Evolutionary conservation across 1,140 invertebrate genomes (phyloP).

Genomic region (Carposina sasakii): DNA sequence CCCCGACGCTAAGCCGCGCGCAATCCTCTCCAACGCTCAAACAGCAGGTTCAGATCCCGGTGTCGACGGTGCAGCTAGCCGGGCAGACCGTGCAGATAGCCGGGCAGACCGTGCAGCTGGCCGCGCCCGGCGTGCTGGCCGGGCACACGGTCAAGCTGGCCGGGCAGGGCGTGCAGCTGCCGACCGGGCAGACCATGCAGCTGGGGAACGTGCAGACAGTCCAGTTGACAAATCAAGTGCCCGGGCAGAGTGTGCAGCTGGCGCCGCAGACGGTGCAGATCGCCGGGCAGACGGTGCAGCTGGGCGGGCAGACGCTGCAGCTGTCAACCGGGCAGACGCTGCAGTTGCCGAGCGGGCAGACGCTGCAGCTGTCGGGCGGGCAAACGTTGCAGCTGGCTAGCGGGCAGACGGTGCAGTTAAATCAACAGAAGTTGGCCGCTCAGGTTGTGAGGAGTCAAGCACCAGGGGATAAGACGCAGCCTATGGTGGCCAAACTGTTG

Average conservation of each 20-base stretch:
- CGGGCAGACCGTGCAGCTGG: conserved; percentile 50
- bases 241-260: conserved; percentile 48
- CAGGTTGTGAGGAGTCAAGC: conserved; percentile 42
- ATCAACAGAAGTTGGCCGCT: conserved; percentile 40
- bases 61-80: conserved; percentile 49
- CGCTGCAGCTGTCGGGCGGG: conserved; percentile 44
- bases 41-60: conserved; percentile 44
- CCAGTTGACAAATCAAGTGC: conserved; percentile 52
- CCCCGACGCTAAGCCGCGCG: conserved; percentile 25
- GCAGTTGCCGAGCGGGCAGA: conserved; percentile 54
- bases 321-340: conserved; percentile 47
- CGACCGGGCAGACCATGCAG: conserved; percentile 56
- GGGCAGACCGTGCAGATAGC: conserved; percentile 55
- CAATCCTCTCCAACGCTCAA: conserved; percentile 31
- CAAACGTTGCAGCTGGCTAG: conserved; percentile 45
- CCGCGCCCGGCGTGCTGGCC: conserved; percentile 52
- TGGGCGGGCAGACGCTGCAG: conserved; percentile 55
- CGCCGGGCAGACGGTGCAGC: conserved; percentile 49
- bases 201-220: conserved; percentile 51
- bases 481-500: conserved; percentile 57
- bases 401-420: conserved; percentile 26
- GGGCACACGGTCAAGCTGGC: conserved; percentile 51
- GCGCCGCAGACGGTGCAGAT: conserved; percentile 44
- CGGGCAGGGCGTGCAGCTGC: conserved; percentile 53
- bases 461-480: conserved; percentile 47